Evolutionary conservation across 2,888 invertebrate species (phyloP).

Genomic region (Drosophila stalkeri): DNA sequence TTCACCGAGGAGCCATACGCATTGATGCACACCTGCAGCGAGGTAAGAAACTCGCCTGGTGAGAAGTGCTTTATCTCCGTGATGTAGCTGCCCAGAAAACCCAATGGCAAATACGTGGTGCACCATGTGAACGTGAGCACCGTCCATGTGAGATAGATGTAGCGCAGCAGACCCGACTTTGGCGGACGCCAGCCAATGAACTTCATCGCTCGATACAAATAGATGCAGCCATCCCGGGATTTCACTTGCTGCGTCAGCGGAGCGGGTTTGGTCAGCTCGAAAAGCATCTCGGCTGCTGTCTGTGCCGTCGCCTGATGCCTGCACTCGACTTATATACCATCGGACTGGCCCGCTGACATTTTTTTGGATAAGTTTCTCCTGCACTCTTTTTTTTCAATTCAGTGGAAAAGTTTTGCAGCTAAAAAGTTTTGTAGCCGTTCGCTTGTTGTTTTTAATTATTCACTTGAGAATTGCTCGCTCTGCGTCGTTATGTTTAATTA

Average conservation of each 20-base stretch:
- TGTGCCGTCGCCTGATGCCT: not conserved
- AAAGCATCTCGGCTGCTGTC: constrained; percentile 51
- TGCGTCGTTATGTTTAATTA: constrained; percentile 59
- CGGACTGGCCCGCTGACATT: constrained; percentile 7
- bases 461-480: constrained; percentile 58
- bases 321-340: constrained; percentile 49
- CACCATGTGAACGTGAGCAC: constrained; percentile 43
- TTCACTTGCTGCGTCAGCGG: constrained; percentile 42
- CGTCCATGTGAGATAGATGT: constrained; percentile 55
- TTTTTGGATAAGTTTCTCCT: constrained; percentile 30
- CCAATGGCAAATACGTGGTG: constrained; percentile 59
- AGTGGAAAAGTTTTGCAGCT: constrained; percentile 48
- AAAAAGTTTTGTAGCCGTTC: constrained; percentile 24
- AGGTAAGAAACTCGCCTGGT: constrained; percentile 72
- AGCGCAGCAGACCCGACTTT: constrained; percentile 41
- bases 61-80: constrained; percentile 58
- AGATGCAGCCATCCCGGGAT: constrained; percentile 64
- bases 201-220: constrained; percentile 61
- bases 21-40: constrained; percentile 72
- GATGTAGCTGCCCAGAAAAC: constrained; percentile 61
- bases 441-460: constrained; percentile 56
- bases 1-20: constrained; percentile 69
- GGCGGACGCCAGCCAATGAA: constrained; percentile 64
- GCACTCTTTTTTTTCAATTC: constrained; percentile 27
- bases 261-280: constrained; percentile 52